A percentile compares a stretch with the other conserved stretches of the same genome.
Conservation (phyloP, 2,797 vertebrate genomes). For the Sarcophilus harrisii region DNA sequence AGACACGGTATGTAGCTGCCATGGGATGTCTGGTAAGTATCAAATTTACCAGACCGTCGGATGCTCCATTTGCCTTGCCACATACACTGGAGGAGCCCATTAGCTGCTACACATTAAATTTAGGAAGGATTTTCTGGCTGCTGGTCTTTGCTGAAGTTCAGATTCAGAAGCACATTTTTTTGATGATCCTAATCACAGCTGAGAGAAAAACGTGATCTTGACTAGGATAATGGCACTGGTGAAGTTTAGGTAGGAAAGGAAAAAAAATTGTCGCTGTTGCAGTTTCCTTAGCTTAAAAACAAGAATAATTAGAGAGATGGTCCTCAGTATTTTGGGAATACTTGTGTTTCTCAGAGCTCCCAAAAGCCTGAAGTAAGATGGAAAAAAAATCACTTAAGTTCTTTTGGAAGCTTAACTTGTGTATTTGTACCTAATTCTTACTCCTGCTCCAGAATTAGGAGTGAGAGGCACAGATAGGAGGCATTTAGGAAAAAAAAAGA, state of each 20-base stretch:
- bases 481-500: background rate
- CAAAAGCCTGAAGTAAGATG: background rate
- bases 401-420: background rate
- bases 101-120: constrained; percentile 81
- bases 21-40: constrained; percentile 21
- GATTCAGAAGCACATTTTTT: constrained; percentile 36
- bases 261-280: background rate
- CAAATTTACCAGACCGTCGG: too few relatives aligned
- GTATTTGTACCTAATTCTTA: background rate
- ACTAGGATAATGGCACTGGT: background rate
- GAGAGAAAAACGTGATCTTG: background rate
- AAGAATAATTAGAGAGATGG: background rate
- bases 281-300: background rate
- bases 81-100: constrained; percentile 8
- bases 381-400: background rate
- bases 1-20: constrained; percentile 31
- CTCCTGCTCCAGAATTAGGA: background rate
- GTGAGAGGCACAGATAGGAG: background rate
- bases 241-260: background rate
- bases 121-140: constrained; percentile 88
- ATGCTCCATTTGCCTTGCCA: constrained; percentile 27
- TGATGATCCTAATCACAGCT: background rate
- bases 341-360: background rate
- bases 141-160: constrained; percentile 43
- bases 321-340: background rate